Evolutionary conservation across 2,888 invertebrate genomes (phyloP).

Genomic region (Nysson spinosus): DNA sequence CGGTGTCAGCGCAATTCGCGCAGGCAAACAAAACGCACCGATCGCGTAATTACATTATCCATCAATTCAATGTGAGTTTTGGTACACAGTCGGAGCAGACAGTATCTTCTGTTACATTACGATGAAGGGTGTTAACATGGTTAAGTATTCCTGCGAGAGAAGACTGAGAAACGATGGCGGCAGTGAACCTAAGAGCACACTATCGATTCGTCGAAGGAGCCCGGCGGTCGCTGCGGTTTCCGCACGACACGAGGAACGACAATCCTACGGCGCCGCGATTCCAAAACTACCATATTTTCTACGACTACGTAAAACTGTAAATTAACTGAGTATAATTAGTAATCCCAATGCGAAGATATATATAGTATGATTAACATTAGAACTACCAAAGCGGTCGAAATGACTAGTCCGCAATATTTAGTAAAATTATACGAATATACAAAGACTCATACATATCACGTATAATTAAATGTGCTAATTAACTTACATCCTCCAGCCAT

Average conservation of each 20-base stretch:
- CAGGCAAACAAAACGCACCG: neutral
- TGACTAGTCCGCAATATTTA: too few relatives aligned
- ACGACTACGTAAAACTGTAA: too few relatives aligned
- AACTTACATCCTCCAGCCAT: too few relatives aligned
- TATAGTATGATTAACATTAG: too few relatives aligned
- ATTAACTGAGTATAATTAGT: too few relatives aligned
- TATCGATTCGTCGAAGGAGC: conserved; percentile 52
- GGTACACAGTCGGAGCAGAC: neutral
- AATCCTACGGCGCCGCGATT: neutral
- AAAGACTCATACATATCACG: too few relatives aligned
- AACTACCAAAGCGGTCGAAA: too few relatives aligned
- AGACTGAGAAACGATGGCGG: conserved; percentile 9
- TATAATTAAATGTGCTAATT: too few relatives aligned
- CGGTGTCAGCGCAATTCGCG: neutral
- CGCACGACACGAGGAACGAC: conserved; percentile 18
- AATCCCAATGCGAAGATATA: too few relatives aligned
- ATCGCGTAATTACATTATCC: conserved; percentile 29
- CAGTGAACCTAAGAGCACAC: conserved; percentile 24
- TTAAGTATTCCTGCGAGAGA: conserved; percentile 9
- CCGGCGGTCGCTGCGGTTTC: conserved; percentile 43
- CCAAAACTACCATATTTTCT: too few relatives aligned
- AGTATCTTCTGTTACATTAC: conserved; percentile 9
- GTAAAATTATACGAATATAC: too few relatives aligned
- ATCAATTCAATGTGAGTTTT: neutral
- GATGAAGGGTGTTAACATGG: conserved; percentile 5